A percentile compares a stretch with the other conserved stretches of the same genome.
Evolutionary conservation across 2,113 vertebrate genomes (phyloP).

Genomic region (Pagrus major): DNA sequence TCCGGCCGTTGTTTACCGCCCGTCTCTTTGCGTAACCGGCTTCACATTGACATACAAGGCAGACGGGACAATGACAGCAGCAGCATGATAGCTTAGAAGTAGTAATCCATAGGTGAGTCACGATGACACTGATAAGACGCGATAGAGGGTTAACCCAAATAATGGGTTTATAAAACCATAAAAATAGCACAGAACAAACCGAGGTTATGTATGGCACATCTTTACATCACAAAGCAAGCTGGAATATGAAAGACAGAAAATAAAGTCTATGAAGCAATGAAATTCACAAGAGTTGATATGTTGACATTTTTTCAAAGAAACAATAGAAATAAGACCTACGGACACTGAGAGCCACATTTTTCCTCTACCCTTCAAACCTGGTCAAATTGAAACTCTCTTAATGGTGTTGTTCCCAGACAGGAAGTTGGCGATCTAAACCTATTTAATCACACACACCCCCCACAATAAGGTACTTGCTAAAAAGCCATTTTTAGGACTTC

Average conservation of each 20-base stretch:
- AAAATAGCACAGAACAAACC: conserved; percentile 58
- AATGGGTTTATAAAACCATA: conserved; percentile 41
- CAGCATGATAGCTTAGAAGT: conserved; percentile 41
- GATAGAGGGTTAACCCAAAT: conserved; percentile 45
- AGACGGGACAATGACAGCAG: conserved; percentile 31
- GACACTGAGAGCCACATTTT: conserved; percentile 7
- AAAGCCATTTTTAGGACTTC: neutral
- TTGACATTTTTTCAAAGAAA: conserved; percentile 49
- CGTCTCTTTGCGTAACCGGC: conserved; percentile 32
- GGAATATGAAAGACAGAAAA: conserved; percentile 44
- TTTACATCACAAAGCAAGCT: conserved; percentile 57
- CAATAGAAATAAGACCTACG: conserved; percentile 29
- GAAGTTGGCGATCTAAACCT: conserved; percentile 1
- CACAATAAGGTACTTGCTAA: neutral
- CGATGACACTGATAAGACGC: conserved; percentile 40
- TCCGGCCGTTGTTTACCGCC: conserved; percentile 31
- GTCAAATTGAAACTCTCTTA: neutral
- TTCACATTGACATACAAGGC: conserved; percentile 55
- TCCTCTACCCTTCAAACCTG: conserved; percentile 4
- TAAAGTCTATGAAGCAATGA: conserved; percentile 30
- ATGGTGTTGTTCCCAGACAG: neutral
- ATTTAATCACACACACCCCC: neutral
- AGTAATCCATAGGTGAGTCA: conserved; percentile 58
- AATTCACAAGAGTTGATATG: conserved; percentile 39
- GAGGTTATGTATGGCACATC: conserved; percentile 71